Percentiles rank a stretch among this genome's conserved stretches.
These are phyloP conservation scores for Erpornis zantholeuca DNA, from an alignment of 2,113 vertebrate species.

Conservation along the genomic window DNA sequence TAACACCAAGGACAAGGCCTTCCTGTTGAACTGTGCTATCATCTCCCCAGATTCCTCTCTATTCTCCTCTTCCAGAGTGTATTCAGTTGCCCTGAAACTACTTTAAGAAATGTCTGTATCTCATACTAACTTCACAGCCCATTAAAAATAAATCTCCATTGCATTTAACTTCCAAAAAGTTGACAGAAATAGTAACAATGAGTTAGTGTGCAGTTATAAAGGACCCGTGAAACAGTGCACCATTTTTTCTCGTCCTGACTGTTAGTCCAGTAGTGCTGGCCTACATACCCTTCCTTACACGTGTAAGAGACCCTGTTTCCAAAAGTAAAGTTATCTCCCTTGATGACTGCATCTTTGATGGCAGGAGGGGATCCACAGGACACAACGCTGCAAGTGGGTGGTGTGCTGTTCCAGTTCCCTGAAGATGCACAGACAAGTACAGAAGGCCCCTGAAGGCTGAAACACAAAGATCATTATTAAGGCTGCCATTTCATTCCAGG, in stretches of 20 bases:
- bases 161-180: neutral
- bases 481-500: neutral
- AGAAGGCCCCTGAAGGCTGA: constrained; percentile 87
- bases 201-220: neutral
- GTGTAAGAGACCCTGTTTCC: constrained; percentile 84
- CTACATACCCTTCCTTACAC: constrained; percentile 94
- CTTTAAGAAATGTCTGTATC: neutral
- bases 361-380: constrained; percentile 83
- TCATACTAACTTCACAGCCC: neutral
- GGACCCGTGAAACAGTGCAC: neutral
- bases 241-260: neutral
- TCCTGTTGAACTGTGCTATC: neutral
- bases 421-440: constrained; percentile 83
- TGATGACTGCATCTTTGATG: constrained; percentile 79
- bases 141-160: neutral
- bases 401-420: constrained; percentile 84
- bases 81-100: neutral
- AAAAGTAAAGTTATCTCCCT: constrained; percentile 84
- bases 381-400: constrained; percentile 80
- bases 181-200: neutral
- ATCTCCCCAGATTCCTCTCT: neutral
- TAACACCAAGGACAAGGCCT: neutral
- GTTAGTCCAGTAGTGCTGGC: neutral
- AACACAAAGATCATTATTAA: constrained; percentile 19
- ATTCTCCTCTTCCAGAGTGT: neutral